Base-by-base conservation (phyloP, 2,888 invertebrate species). In the Drosophila emarginata region DNA sequence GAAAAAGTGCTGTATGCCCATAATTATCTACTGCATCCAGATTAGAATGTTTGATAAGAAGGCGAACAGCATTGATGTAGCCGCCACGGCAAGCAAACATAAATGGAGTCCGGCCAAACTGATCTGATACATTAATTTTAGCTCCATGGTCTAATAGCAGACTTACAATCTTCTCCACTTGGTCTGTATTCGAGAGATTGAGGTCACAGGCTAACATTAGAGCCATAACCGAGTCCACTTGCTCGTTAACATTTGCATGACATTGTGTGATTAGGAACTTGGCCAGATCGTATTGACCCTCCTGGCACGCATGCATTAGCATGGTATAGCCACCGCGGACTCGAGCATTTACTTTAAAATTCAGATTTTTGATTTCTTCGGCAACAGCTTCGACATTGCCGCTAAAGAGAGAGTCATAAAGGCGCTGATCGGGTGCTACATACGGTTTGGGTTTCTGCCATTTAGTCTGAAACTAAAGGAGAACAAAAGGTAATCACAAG, bases 51-150 rank as follows among this genome's bases (percentile, higher is more conserved):
- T 82, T 73, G 0, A 91, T 66, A 12, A 92, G 51, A 0, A 88
- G 70, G 0, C 81, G 80, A 2, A 91, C 89, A 0, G 91, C 77
- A 5, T 72, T 78, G 1, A 75, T 67, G 39, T 85, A 84, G 0
- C 92, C 92, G 18, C 83, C 85, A 58, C 87, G 82, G 28, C 91
- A 91, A 15, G 92, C 92, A 6, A 87, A 68, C 91, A 92, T 91
- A 60, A 92, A 88, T 0, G 92, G 89, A 2, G 92, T 92, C 14
- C 82, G 83, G 2, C 92, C 92, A 52, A 78, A 90, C 60, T 89
- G 91, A 61, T 92, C 89, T 0, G 91, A 86, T 0, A 89, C 79
- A 72, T 92, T 92, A 6, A 92, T 74, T 0, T 88, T 79, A 4
- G 90, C 90, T 1, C 84, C 90, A 26, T 89, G 69, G 0, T 69